Evolutionary conservation across 1,140 invertebrate genomes (phyloP), one percentile per base, ranked within the genome.

Genomic region (Heliconius hermathena): DNA sequence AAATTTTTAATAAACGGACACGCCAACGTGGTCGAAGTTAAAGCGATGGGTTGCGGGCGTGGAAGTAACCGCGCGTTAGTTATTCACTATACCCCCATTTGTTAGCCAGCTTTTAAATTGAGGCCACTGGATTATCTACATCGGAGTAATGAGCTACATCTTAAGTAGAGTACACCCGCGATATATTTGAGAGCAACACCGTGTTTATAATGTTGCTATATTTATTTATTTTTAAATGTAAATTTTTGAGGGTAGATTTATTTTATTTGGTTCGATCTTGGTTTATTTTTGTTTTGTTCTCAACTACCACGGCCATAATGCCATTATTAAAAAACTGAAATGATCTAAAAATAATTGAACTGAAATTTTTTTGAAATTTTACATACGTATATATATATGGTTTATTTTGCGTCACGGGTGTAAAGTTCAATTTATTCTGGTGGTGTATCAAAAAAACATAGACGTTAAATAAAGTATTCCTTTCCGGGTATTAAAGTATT

Each of bases 61-160:
- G 74, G 57, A 71, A 80, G 78, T 49, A 88, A 92, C 90, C 91
- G 78, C 88, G 80, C 84, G 87, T 93, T 91, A 91, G 83, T 93
- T 93, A 92, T 88, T 82, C 79, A 66, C 83, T 84, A 81, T 91
- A 93, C 92, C 92, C 87, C 90, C 91, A 93, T 93, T 92, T 91
- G 85, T 92, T 88, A 78, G 73, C 82, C 83, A 84, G 82, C 82
- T 92, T 91, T 90, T 91, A 91, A 90, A 92, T 91, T 88, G 88
- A 88, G 85, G 85, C 84, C 87, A 77, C 80, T 36, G 82, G 81
- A 79, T 83, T 85, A 84, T 66, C 60, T 54, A 73, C 74, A 66
- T 76, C 66, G 71, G 54, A 79, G 78, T 79, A 79, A 79, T 79
- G 77, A 73, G 26, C 16, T 54, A 57, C 73, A 79, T 73, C 78